These are phyloP conservation scores for Enhydra lutris DNA, from an alignment of 2,113 vertebrate genomes.

Conservation along the genomic window DNA sequence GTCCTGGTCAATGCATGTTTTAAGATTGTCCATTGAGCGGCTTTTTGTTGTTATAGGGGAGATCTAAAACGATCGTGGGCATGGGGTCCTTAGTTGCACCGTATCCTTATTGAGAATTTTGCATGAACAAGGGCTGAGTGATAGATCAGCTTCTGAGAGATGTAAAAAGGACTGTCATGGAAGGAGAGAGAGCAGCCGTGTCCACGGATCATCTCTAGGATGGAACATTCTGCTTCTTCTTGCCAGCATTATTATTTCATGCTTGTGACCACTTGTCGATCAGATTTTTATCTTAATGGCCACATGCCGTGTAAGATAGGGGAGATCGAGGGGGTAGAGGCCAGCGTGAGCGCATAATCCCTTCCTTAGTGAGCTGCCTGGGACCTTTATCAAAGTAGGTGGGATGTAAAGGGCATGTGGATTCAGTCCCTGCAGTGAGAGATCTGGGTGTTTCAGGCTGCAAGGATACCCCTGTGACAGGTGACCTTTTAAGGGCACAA, in stretches of 20 bases:
- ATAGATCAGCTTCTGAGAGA: background rate
- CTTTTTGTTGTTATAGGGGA: slow-evolving; percentile 11
- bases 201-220: background rate
- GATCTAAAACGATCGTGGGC: background rate
- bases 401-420: background rate
- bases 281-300: background rate
- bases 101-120: slow-evolving; percentile 28
- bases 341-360: background rate
- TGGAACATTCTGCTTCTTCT: background rate
- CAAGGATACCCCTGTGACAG: background rate
- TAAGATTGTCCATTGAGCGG: slow-evolving; percentile 22
- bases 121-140: slow-evolving; percentile 58
- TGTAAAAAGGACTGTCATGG: background rate
- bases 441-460: background rate
- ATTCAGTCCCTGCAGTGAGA: background rate
- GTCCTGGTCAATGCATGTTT: slow-evolving; percentile 53
- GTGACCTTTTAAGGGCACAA: background rate
- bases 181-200: background rate
- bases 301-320: background rate
- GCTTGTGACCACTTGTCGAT: background rate
- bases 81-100: background rate
- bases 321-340: fast-evolving
- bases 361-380: background rate
- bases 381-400: background rate
- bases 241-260: background rate